Evolutionary conservation across 2,797 vertebrate genomes (phyloP).

Genomic region (Protosalanx chinensis): DNA sequence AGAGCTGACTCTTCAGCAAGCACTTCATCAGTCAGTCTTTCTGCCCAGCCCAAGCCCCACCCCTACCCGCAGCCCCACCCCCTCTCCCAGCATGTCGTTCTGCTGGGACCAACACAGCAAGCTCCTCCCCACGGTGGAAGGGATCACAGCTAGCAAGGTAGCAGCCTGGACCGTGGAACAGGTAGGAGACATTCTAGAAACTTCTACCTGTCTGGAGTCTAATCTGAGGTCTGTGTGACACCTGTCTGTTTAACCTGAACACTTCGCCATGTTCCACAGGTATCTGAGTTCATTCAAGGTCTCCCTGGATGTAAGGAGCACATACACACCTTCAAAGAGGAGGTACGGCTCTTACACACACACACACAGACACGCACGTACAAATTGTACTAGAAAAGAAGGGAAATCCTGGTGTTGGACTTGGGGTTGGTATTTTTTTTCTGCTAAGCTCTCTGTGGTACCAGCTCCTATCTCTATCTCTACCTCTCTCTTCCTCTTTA

Average conservation of each 20-base stretch:
- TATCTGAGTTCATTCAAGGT: conserved; percentile 82
- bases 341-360: conserved; percentile 63
- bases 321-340: conserved; percentile 81
- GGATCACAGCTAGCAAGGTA: conserved; percentile 82
- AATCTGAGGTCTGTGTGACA: not conserved
- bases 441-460: not conserved
- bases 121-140: conserved; percentile 81
- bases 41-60: conserved; percentile 75
- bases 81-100: conserved; percentile 73
- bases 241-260: not conserved
- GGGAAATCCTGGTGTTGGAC: not conserved
- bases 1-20: conserved; percentile 65
- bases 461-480: not conserved
- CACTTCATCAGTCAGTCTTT: conserved; percentile 75
- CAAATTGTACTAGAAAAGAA: not conserved
- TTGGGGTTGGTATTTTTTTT: not conserved
- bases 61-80: conserved; percentile 70
- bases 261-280: conserved; percentile 45
- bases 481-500: not conserved
- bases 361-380: not conserved
- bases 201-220: not conserved
- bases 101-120: conserved; percentile 87
- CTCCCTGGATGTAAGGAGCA: conserved; percentile 86
- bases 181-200: conserved; percentile 50
- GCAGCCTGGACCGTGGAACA: conserved; percentile 84